These are phyloP conservation scores for Poeciliopsis turneri DNA, from an alignment of 2,797 vertebrate genomes.

Conservation along the genomic window DNA sequence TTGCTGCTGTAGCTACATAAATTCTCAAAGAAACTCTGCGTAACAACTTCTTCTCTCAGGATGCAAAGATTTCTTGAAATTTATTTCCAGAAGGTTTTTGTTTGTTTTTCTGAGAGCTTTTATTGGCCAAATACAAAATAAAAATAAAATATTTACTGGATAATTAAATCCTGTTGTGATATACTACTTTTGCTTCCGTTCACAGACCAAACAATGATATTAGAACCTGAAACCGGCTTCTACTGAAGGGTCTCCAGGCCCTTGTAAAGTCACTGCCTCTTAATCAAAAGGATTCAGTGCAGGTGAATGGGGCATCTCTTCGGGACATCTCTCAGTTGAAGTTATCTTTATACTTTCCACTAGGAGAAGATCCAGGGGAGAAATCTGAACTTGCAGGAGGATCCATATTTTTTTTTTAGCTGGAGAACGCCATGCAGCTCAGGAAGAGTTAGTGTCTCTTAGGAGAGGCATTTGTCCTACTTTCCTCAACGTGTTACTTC, in stretches of 20 bases:
- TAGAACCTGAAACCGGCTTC: background rate
- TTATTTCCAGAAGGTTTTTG: background rate
- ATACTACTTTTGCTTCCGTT: background rate
- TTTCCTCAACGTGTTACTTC: background rate
- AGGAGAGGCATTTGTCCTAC: background rate
- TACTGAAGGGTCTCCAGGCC: background rate
- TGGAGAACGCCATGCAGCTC: background rate
- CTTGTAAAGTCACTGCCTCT: background rate
- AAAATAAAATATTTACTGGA: background rate
- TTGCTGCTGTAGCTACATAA: slow-evolving; percentile 22
- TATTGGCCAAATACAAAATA: background rate
- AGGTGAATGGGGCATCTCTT: background rate
- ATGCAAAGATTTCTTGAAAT: background rate
- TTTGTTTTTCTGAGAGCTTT: background rate
- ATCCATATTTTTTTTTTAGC: background rate
- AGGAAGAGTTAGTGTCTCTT: background rate
- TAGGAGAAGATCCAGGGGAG: background rate
- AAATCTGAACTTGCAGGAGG: background rate
- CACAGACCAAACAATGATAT: background rate
- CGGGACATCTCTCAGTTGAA: background rate
- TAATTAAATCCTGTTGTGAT: background rate
- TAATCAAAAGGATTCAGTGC: background rate
- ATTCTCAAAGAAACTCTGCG: background rate
- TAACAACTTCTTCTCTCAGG: background rate
- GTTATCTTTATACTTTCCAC: background rate